Base-by-base conservation (phyloP, 2,888 invertebrate species). In the Caenorhabditis doughertyi region DNA sequence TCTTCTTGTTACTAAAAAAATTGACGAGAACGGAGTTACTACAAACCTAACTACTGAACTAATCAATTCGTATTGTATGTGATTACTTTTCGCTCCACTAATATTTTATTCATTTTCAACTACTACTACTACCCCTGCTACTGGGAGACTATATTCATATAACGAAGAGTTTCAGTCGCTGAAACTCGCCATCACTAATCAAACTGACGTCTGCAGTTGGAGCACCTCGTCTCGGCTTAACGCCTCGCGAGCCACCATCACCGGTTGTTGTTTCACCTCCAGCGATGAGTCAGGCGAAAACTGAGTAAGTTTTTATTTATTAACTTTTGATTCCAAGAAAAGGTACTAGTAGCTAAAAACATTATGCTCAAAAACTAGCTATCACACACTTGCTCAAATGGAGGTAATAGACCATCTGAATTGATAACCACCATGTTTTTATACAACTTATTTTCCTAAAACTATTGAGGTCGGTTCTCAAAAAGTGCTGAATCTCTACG, bases 131-230 rank as follows among this genome's bases (percentile, higher is more conserved):
- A 29, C 29, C 39, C 62, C 72, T n/a, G 1, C 5, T 8, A 4
- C 3, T 62, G 60, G 72, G 72, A 62, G 72, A 72, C 4, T 39
- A 27, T 39, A 3, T n/a, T 44, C 13, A 11, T 0, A 8, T 27
- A 56, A 44, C 25, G 21, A 51, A 49, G 62, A 62, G 56, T 67
- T 77, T 77, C 77, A 77, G 77, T 77, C 76, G 71, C 76, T 65
- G 81, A 81, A 81, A 62, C 71, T 71, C 76, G 42, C 67, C 42
- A 32, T 42, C 76, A 21, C 39, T 35, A 25, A 23, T 51, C 83
- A 83, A 79, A 72, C 83, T 83, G 83, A 79, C 79, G 70, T 83
- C 83, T 60, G 71, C 79, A 58, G 49, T 79, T 49, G 83, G 79
- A 71, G 79, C 76, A 55, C 83, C 83, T 49, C 79, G 83, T 44